Percentiles rank a stretch among this genome's conserved stretches.
phyloP scores from a whole-genome alignment of 2,797 vertebrate genomes.

The Siniperca scherzeri region DNA sequence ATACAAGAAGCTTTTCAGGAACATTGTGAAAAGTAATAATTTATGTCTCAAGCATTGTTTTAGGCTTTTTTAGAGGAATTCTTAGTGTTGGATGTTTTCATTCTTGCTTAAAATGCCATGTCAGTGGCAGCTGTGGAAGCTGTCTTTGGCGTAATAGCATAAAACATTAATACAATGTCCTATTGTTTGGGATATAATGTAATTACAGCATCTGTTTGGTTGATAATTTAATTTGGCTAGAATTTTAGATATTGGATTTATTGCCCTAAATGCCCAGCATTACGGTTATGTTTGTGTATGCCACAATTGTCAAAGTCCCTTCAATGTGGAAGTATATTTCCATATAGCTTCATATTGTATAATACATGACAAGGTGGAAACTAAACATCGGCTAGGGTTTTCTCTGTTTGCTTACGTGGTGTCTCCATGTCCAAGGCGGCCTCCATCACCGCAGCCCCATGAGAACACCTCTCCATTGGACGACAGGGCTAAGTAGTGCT shows the following conservation, averaged over 20 bases:
- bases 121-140: not conserved
- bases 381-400: not conserved
- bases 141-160: not conserved
- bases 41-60: not conserved
- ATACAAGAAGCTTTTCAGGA: not conserved
- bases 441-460: constrained; percentile 98
- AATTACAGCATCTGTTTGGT: constrained; percentile 20
- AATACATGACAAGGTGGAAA: not conserved
- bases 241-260: not conserved
- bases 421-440: constrained; percentile 97
- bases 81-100: not conserved
- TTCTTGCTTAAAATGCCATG: not conserved
- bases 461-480: constrained; percentile 97
- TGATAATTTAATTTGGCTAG: constrained; percentile 5
- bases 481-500: constrained; percentile 96
- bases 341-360: not conserved
- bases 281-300: not conserved
- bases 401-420: constrained; percentile 88
- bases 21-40: not conserved
- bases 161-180: constrained; percentile 15
- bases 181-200: not conserved
- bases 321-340: not conserved
- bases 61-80: not conserved
- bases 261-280: not conserved
- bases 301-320: not conserved